phyloP scores from a whole-genome alignment of 2,888 invertebrate genomes.

The Isoperla grammatica region DNA sequence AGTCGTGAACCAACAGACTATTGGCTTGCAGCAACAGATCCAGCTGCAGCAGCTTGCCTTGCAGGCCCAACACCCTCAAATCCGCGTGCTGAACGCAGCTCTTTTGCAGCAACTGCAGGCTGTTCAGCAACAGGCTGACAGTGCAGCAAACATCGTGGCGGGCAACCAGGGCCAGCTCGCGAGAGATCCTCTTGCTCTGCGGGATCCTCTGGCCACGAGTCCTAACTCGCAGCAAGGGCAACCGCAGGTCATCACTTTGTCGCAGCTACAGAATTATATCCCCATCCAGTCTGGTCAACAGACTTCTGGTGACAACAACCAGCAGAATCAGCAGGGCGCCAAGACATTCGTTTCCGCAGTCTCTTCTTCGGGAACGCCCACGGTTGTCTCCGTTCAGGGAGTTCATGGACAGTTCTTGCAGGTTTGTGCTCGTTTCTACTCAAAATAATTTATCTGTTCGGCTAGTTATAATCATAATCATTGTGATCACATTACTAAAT shows the following conservation, averaged over 20 bases:
- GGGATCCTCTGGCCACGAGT: constrained; percentile 7
- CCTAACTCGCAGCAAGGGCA: constrained; percentile 23
- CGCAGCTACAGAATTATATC: constrained; percentile 47
- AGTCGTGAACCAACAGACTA: background rate
- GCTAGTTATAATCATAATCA: too few relatives aligned
- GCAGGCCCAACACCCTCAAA: constrained; percentile 28
- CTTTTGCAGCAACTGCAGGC: constrained; percentile 24
- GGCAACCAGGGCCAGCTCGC: constrained; percentile 16
- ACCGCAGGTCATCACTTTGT: constrained; percentile 45
- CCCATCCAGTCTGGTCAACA: constrained; percentile 35
- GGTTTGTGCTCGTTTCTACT: constrained; percentile 35
- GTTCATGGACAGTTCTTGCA: constrained; percentile 50
- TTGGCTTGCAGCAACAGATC: background rate
- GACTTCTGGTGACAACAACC: background rate
- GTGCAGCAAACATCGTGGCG: constrained; percentile 20
- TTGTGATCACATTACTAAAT: too few relatives aligned
- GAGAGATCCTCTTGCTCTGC: constrained; percentile 6
- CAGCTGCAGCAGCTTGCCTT: constrained; percentile 1
- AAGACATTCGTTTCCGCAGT: constrained; percentile 18
- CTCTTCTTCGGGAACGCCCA: constrained; percentile 31
- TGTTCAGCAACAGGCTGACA: constrained; percentile 33
- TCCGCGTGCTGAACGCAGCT: constrained; percentile 25
- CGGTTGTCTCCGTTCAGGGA: constrained; percentile 47
- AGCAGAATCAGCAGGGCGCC: background rate
- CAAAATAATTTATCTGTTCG: too few relatives aligned